phyloP scores from a whole-genome alignment of 2,888 invertebrate genomes.

The Andrena minutula region DNA sequence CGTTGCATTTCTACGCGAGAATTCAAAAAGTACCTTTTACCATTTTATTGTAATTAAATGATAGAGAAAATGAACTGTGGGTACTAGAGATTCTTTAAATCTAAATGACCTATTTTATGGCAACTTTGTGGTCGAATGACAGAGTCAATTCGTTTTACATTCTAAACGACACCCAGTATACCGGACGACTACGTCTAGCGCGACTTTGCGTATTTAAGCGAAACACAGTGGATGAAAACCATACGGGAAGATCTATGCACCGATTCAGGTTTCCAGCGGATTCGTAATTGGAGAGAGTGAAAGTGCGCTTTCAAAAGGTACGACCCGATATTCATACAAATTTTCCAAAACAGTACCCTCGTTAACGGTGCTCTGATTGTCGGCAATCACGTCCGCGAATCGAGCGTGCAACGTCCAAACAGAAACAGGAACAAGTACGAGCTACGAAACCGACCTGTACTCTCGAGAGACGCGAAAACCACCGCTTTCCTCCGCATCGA shows the following conservation, averaged over 20 bases:
- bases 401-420: conserved; percentile 31
- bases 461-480: conserved; percentile 26
- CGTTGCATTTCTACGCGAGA: background rate
- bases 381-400: conserved; percentile 53
- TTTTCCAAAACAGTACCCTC: conserved; percentile 69
- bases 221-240: conserved; percentile 56
- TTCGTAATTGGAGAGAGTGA: conserved; percentile 81
- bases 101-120: conserved; percentile 7
- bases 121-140: background rate
- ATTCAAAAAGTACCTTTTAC: background rate
- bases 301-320: conserved; percentile 73
- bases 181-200: conserved; percentile 14
- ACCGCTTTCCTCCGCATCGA: conserved; percentile 36
- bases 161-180: conserved; percentile 53
- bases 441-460: conserved; percentile 11
- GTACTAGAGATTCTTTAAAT: conserved; percentile 17
- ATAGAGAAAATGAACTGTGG: conserved; percentile 12
- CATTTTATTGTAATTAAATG: conserved; percentile 12
- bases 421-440: conserved; percentile 40
- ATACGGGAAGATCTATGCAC: conserved; percentile 65
- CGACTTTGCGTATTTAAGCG: conserved; percentile 62
- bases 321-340: conserved; percentile 62
- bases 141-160: conserved; percentile 15
- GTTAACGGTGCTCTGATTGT: conserved; percentile 58
- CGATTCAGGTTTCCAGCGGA: conserved; percentile 72